A percentile compares a stretch with the other conserved stretches of the same genome.
These are phyloP conservation scores for Gadus macrocephalus DNA, from an alignment of 2,113 vertebrate genomes.

Conservation along the genomic window DNA sequence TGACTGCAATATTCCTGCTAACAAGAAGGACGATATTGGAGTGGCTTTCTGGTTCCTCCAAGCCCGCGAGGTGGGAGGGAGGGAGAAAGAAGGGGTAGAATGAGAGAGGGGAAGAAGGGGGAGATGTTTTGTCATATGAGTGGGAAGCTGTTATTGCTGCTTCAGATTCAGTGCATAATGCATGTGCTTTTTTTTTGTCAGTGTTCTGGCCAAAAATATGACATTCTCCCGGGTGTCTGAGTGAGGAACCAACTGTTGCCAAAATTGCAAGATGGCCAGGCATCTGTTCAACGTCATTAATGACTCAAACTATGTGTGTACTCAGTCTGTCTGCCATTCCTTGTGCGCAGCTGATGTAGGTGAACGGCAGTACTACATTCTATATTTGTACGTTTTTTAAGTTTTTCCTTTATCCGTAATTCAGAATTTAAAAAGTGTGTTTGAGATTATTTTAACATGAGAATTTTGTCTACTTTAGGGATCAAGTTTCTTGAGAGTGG, in stretches of 20 bases:
- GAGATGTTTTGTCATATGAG: no score
- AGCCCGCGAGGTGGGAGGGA: conserved; percentile 22
- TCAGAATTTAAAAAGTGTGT: no score
- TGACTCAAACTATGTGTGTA: conserved; percentile 33
- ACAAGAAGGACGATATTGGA: conserved; percentile 18
- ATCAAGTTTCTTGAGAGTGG: not conserved
- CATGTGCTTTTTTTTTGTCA: no score
- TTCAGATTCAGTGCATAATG: no score
- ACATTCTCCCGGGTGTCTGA: conserved; percentile 29
- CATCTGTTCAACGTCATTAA: conserved; percentile 60
- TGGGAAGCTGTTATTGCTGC: no score
- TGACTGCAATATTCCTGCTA: conserved; percentile 5
- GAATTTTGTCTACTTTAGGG: no score
- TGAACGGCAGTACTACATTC: not conserved
- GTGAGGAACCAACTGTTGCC: conserved; percentile 27
- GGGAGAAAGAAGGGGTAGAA: no score
- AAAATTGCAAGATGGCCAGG: conserved; percentile 25
- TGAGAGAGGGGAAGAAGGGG: no score
- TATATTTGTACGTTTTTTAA: no score
- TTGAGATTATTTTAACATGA: no score
- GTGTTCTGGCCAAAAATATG: conserved; percentile 26
- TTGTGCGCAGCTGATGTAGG: not conserved
- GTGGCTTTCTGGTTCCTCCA: not conserved
- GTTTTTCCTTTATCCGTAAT: no score
- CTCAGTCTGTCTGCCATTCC: conserved; percentile 9